Evolutionary conservation across 2,113 vertebrate genomes (phyloP).

Genomic region (Rhinolophus sinicus): DNA sequence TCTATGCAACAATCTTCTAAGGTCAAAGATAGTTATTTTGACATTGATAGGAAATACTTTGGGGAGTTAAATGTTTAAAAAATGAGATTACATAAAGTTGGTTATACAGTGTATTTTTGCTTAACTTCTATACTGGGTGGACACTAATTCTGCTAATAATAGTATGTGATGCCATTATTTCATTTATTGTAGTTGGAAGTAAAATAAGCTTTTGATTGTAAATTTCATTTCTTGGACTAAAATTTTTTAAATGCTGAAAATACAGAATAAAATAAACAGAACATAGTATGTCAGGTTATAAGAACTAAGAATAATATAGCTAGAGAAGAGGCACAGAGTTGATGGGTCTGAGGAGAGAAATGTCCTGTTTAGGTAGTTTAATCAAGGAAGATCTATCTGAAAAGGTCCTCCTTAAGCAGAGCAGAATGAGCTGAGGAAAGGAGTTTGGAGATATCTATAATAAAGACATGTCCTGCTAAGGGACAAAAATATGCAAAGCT

Average conservation of each 20-base stretch:
- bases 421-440: not conserved
- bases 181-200: slow-evolving; percentile 73
- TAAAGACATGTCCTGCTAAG: not conserved
- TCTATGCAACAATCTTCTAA: not conserved
- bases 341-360: not conserved
- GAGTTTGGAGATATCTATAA: not conserved
- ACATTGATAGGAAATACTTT: not conserved
- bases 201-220: slow-evolving; percentile 71
- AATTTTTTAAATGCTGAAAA: slow-evolving; percentile 74
- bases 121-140: slow-evolving; percentile 41
- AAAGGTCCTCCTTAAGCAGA: not conserved
- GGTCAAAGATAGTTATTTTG: not conserved
- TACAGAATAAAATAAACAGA: not conserved
- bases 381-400: not conserved
- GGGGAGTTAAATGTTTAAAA: slow-evolving; percentile 31
- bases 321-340: not conserved
- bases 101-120: slow-evolving; percentile 49
- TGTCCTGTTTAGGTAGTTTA: not conserved
- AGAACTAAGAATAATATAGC: not conserved
- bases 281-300: not conserved
- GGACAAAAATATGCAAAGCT: not conserved
- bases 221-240: slow-evolving; percentile 69
- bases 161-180: slow-evolving; percentile 57
- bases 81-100: slow-evolving; percentile 13
- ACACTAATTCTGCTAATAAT: slow-evolving; percentile 59